Conservation (phyloP, 2,888 invertebrate genomes). For the Plemyria rubiginata region DNA sequence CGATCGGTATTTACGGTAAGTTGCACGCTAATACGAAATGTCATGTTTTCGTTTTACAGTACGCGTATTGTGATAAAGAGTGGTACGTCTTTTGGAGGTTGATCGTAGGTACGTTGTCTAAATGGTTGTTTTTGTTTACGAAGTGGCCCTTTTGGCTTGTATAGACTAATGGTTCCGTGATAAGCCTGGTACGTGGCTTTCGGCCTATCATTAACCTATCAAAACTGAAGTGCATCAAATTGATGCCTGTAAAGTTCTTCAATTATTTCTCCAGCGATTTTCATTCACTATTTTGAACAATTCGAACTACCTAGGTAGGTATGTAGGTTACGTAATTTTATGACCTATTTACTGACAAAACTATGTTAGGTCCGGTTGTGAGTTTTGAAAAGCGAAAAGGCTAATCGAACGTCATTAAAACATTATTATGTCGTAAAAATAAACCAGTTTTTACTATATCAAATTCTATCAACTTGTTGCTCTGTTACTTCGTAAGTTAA, state of each 20-base stretch:
- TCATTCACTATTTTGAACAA: background rate
- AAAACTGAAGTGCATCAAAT: conserved; percentile 21
- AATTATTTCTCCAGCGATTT: conserved; percentile 6
- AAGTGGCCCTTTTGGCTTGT: conserved; percentile 33
- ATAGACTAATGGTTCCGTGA: conserved; percentile 55
- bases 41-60: conserved; percentile 1
- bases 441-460: background rate
- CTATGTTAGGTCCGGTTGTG: background rate
- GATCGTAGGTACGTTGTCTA: conserved; percentile 47
- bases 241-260: conserved; percentile 5
- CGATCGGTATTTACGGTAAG: conserved; percentile 26
- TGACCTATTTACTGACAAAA: background rate
- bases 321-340: background rate
- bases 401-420: background rate
- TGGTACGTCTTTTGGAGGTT: conserved; percentile 60
- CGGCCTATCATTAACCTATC: conserved; percentile 30
- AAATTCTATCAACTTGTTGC: background rate
- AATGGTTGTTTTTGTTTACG: conserved; percentile 70
- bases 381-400: background rate
- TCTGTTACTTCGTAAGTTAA: background rate
- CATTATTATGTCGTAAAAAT: background rate
- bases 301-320: background rate
- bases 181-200: conserved; percentile 52
- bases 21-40: background rate
- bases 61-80: background rate